phyloP scores from a whole-genome alignment of 2,113 vertebrate species.

The Collichthys lucidus region DNA sequence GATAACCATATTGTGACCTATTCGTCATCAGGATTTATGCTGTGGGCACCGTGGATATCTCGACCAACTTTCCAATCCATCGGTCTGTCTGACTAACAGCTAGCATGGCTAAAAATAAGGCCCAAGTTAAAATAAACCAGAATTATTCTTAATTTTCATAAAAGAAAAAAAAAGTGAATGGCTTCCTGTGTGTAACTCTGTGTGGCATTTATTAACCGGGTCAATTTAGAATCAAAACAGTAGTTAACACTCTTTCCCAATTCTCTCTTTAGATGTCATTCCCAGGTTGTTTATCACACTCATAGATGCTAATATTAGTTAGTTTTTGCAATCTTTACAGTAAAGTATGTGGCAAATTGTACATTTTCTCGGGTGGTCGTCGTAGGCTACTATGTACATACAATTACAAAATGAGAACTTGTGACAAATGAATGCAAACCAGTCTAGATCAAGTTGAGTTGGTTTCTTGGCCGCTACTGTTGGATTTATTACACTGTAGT shows the following conservation, averaged over 20 bases:
- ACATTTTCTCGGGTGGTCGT: constrained; percentile 28
- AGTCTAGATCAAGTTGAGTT: constrained; percentile 54
- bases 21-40: neutral
- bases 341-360: constrained; percentile 15
- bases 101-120: neutral
- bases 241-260: constrained; percentile 2
- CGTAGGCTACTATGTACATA: constrained; percentile 11
- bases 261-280: neutral
- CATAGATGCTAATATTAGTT: constrained; percentile 30
- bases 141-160: constrained; percentile 15
- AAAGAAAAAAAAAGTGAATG: neutral
- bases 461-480: constrained; percentile 72
- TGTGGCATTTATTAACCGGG: neutral
- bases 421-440: constrained; percentile 48
- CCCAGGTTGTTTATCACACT: constrained; percentile 32
- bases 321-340: constrained; percentile 14
- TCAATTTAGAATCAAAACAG: constrained; percentile 1
- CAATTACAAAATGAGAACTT: constrained; percentile 40
- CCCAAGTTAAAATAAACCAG: constrained; percentile 19
- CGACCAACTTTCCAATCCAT: neutral
- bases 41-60: neutral
- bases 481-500: constrained; percentile 48
- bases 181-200: neutral
- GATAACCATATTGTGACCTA: neutral
- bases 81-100: neutral